These are phyloP conservation scores for Maccullochella peelii DNA, from an alignment of 2,113 vertebrate species.

Conservation along the genomic window DNA sequence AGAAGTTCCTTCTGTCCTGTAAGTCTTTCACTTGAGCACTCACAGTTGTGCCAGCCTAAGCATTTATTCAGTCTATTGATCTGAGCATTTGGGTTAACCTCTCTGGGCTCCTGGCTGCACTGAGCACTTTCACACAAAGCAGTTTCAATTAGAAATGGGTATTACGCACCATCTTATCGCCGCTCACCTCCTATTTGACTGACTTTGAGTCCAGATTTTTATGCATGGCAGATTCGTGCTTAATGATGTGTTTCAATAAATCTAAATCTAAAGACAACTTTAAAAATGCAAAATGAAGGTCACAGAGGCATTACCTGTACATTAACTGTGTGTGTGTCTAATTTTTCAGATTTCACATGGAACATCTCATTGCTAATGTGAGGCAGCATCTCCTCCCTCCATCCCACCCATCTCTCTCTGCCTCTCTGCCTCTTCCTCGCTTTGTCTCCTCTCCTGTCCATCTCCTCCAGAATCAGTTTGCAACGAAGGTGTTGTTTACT, in stretches of 20 bases:
- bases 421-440: neutral
- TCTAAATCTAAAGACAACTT: neutral
- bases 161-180: constrained; percentile 20
- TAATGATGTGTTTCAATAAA: constrained; percentile 28
- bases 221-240: constrained; percentile 6
- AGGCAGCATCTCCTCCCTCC: neutral
- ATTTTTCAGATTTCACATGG: neutral
- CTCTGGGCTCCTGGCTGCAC: constrained; percentile 33
- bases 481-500: constrained; percentile 61
- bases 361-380: neutral
- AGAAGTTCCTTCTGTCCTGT: constrained; percentile 39
- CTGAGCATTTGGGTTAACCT: constrained; percentile 44
- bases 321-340: neutral
- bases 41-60: constrained; percentile 62
- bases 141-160: constrained; percentile 33
- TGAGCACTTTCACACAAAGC: constrained; percentile 40
- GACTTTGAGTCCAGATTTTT: neutral
- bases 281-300: constrained; percentile 16
- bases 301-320: neutral
- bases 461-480: constrained; percentile 9
- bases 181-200: neutral
- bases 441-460: constrained; percentile 28
- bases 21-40: constrained; percentile 52
- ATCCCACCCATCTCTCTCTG: neutral
- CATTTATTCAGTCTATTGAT: constrained; percentile 72